These are phyloP conservation scores for Dasypogon diadema DNA, from an alignment of 2,888 invertebrate species.

Conservation along the genomic window DNA sequence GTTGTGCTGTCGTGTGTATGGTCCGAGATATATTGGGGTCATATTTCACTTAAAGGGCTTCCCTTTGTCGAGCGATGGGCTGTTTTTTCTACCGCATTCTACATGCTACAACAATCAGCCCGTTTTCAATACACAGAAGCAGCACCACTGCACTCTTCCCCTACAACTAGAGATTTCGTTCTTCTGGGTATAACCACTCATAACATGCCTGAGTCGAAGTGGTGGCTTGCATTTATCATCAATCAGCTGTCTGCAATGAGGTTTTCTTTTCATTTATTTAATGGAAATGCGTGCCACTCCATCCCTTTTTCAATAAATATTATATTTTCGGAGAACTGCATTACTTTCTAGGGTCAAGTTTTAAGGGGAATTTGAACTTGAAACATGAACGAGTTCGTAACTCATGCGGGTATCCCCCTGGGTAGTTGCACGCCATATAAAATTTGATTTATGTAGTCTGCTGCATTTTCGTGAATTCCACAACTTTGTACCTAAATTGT, in stretches of 20 bases:
- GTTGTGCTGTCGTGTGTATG: neutral
- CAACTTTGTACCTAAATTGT: neutral
- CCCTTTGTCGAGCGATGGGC: conserved; percentile 53
- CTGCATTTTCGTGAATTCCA: neutral
- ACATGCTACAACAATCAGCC: neutral
- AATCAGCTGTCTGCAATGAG: conserved; percentile 27
- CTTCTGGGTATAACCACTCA: no score
- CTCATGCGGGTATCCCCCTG: neutral
- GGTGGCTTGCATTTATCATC: conserved; percentile 5
- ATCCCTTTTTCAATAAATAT: conserved; percentile 28
- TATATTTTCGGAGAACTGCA: conserved; percentile 45
- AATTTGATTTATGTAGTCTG: neutral
- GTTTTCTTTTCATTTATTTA: conserved; percentile 31
- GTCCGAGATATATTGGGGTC: conserved; percentile 62
- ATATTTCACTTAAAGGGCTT: conserved; percentile 67
- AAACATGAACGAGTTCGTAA: neutral
- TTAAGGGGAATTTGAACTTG: conserved; percentile 13
- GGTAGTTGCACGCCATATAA: neutral
- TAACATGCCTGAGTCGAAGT: neutral
- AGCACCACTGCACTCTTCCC: no score
- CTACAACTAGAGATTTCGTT: no score
- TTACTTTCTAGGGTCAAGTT: conserved; percentile 41
- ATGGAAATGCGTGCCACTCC: conserved; percentile 34
- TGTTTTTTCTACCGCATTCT: conserved; percentile 9
- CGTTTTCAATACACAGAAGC: no score